Percentiles rank a stretch among this genome's conserved stretches.
phyloP scores from a whole-genome alignment of 2,113 vertebrate genomes.

The Fukomys damarensis region DNA sequence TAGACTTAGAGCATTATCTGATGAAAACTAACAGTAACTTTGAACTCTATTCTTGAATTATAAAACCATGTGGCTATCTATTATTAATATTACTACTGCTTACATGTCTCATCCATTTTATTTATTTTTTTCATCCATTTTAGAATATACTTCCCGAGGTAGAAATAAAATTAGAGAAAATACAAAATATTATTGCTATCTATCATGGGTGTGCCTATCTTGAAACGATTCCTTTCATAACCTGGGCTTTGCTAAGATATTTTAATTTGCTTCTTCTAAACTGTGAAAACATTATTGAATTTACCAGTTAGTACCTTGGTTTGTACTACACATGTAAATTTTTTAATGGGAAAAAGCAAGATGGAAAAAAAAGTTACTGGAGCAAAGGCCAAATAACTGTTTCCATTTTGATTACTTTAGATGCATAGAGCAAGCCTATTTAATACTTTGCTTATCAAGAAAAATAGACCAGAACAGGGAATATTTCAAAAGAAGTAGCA shows the following conservation, averaged over 20 bases:
- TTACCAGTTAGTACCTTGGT: not conserved
- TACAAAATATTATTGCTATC: not conserved
- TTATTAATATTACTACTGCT: not conserved
- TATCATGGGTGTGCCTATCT: not conserved
- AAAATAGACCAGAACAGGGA: slow-evolving; percentile 1
- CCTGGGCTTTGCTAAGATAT: not conserved
- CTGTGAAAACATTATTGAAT: not conserved
- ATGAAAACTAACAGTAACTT: not conserved
- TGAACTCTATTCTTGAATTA: slow-evolving; percentile 17
- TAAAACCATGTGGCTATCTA: not conserved
- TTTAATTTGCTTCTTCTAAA: not conserved
- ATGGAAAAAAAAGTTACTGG: not conserved
- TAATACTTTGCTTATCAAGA: slow-evolving; percentile 45
- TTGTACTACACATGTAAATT: not conserved
- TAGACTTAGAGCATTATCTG: not conserved
- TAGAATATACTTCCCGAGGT: not conserved
- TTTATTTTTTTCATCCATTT: not conserved
- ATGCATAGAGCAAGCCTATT: not conserved
- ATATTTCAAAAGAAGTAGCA: slow-evolving; percentile 43
- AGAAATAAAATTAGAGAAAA: not conserved
- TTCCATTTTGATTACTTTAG: slow-evolving; percentile 53
- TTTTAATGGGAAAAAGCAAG: slow-evolving; percentile 48
- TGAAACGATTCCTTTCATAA: not conserved
- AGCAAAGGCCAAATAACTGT: slow-evolving; percentile 27
- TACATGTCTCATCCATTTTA: not conserved